Evolutionary conservation across 2,888 invertebrate species (phyloP), one percentile per base, ranked within the genome.

Genomic region (Synanthedon vespiformis): DNA sequence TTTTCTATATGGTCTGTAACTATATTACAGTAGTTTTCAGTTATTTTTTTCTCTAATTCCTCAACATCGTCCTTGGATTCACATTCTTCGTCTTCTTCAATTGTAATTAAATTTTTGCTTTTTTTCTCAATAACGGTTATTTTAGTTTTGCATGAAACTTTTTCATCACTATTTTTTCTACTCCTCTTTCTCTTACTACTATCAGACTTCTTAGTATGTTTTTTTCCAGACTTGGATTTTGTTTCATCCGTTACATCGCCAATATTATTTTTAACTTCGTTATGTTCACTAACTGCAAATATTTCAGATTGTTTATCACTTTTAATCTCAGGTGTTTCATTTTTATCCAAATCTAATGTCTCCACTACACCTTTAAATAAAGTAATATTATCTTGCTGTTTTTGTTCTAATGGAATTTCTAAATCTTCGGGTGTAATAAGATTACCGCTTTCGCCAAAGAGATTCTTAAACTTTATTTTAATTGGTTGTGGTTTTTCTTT

Each of bases 361-460:
- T 34, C 34, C 2, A 6, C 34, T 34, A 10, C 10, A 8, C 34
- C 34, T 34, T 34, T 10, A 34, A 34, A 34, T 34, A n/a, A n/a
- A 44, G n/a, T 44, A 44, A 44, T 44, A 44, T 44, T 14, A 44
- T n/a, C 6, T 44, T 13, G 6, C 4, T 44, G 5, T 44, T 44
- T 44, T 44, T 44, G 3, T n/a, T n/a, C 13, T 14, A 12, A 44
- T 40, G 59, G 56, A 56, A 82, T 61, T 51, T 80, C 81, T 58
- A 87, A 70, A 62, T 87, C 86, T 60, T 82, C 84, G 8, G 82
- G 85, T 40, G 77, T 80, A 61, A 87, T 81, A 56, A 87, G 65
- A 70, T 86, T 86, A 54, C 63, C 76, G 58, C 76, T 81, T 41
- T 87, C 86, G 41, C 84, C 86, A 65, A 85, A 86, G 4, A 85